Conservation (phyloP, 1,140 invertebrate genomes). For the Diuraphis noxia region DNA sequence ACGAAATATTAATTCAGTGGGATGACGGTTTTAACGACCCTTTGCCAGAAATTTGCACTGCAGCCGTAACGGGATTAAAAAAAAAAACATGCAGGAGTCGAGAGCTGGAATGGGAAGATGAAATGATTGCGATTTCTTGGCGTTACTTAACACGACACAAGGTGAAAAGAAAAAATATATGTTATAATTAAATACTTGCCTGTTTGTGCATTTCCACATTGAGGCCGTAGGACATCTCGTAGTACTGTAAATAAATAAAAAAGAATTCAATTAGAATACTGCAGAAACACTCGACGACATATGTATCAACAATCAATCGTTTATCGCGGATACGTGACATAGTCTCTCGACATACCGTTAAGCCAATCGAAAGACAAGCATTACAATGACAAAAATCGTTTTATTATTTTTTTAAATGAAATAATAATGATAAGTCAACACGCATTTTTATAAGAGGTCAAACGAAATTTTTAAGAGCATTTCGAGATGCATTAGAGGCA, state of each 20-base stretch:
- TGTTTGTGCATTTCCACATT: conserved; percentile 99
- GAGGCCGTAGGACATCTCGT: conserved; percentile 99
- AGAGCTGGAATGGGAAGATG: not conserved
- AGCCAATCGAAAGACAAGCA: not conserved
- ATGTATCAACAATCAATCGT: conserved; percentile 3
- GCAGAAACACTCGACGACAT: not conserved
- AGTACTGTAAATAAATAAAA: conserved; percentile 81
- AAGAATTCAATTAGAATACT: conserved; percentile 8
- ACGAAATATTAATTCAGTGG: conserved; percentile 51
- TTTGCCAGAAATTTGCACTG: conserved; percentile 50
- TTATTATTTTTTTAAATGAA: not conserved
- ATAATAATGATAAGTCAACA: not conserved
- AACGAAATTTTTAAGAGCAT: not conserved
- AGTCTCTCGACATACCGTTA: conserved; percentile 27
- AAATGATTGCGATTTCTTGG: conserved; percentile 40
- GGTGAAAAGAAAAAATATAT: conserved; percentile 23
- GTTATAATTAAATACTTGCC: conserved; percentile 66
- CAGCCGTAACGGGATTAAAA: conserved; percentile 45
- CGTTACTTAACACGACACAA: not conserved
- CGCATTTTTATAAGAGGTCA: not conserved
- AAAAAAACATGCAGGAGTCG: conserved; percentile 12
- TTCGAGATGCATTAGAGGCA: not conserved
- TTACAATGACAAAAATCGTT: not conserved
- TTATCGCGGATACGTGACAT: not conserved
- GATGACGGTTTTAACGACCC: conserved; percentile 52